Conservation (phyloP, 2,113 vertebrate genomes). For the Mionectes macconnelli region DNA sequence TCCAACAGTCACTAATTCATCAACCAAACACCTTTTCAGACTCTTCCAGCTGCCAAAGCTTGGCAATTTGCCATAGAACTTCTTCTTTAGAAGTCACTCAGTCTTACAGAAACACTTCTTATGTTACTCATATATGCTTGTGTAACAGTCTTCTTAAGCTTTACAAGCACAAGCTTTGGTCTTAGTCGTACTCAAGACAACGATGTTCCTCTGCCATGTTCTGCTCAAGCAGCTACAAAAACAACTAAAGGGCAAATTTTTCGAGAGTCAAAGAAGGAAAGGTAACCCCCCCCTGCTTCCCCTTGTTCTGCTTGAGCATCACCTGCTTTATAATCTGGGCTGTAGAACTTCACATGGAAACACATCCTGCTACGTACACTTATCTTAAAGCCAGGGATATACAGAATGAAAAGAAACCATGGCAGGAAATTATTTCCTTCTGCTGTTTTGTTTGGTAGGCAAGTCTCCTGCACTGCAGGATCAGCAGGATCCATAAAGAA, state of each 20-base stretch:
- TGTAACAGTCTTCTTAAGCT: neutral
- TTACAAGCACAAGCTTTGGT: neutral
- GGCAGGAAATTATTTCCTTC: neutral
- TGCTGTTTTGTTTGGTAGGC: neutral
- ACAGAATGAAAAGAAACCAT: neutral
- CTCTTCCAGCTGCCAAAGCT: neutral
- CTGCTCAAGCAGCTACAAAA: neutral
- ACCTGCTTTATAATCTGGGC: neutral
- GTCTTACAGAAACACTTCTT: neutral
- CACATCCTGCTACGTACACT: neutral
- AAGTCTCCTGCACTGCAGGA: neutral
- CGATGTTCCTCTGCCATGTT: rapidly evolving
- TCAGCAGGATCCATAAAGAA: neutral
- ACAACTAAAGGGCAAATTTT: neutral
- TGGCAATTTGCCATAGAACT: neutral
- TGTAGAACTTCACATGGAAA: neutral
- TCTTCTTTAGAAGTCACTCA: neutral
- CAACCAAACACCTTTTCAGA: neutral
- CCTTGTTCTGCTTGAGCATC: neutral
- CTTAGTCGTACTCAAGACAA: neutral
- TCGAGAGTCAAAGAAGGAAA: neutral
- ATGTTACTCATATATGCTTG: neutral
- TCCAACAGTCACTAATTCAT: neutral
- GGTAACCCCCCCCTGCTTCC: neutral
- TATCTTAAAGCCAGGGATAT: neutral